Percentiles rank a stretch among this genome's conserved stretches.
Conservation (phyloP, 2,888 invertebrate species). For the Acheta domesticus region DNA sequence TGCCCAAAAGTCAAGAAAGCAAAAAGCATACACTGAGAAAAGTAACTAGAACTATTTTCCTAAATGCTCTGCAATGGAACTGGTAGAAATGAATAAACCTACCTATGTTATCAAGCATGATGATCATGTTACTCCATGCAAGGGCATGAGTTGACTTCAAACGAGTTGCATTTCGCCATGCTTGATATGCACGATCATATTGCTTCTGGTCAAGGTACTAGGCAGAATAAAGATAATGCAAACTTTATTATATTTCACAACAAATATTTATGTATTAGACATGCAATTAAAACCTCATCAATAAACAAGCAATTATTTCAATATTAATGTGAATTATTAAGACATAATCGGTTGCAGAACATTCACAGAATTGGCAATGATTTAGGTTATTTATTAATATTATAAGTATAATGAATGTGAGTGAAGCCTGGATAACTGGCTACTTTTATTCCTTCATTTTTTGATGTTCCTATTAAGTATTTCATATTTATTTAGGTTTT, state of each 20-base stretch:
- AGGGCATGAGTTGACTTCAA: constrained; percentile 74
- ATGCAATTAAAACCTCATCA: background rate
- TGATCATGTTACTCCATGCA: constrained; percentile 90
- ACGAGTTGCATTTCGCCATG: constrained; percentile 79
- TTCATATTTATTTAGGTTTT: no score
- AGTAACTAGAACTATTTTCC: no score
- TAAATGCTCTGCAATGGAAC: no score
- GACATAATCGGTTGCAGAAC: background rate
- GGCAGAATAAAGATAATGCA: constrained; percentile 38
- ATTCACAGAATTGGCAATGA: no score
- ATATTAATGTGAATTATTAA: constrained; percentile 37
- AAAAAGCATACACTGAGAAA: no score
- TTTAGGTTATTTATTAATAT: no score
- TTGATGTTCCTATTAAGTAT: no score
- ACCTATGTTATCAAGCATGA: constrained; percentile 76
- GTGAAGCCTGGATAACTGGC: no score
- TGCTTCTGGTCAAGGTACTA: constrained; percentile 76
- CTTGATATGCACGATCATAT: constrained; percentile 68
- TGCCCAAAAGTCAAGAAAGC: no score
- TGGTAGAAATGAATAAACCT: background rate
- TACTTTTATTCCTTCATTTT: no score
- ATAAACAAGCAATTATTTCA: background rate
- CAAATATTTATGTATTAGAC: background rate
- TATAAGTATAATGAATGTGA: no score
- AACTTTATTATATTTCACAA: background rate